Base-by-base conservation (phyloP, 2,797 vertebrate species). In the Brachyrhaphis roseni region DNA sequence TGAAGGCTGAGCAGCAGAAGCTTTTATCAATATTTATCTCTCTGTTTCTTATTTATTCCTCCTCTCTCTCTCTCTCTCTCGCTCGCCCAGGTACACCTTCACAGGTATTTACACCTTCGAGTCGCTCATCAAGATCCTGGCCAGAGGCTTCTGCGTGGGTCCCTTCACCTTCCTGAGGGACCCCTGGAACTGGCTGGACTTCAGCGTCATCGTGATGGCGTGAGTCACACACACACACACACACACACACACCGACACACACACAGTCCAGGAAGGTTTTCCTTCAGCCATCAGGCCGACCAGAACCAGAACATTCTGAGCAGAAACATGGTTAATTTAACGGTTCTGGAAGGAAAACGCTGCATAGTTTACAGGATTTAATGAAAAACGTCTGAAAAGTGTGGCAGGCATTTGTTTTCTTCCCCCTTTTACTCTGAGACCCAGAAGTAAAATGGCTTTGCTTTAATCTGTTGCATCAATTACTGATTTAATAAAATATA, bases 141-240 rank as follows among this genome's bases (percentile, higher is more conserved):
- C 98, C 0, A 95, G 98, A 89, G 98, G 98, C 73, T 99, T 99
- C 96, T 99, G 98, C 90, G 89, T 98, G 85, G 97, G 97, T 0
- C 96, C 96, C 0, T 99, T 99, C 94, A 99, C 98, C 86, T 99
- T 99, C 94, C 97, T 99, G 55, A 95, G 98, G 80, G 98, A 99
- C 90, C 98, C 98, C 0, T 99, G 98, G 98, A 99, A 99, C 95
- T 99, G 98, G 97, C 94, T 99, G 75, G 98, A 99, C 95, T 99
- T 99, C 96, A 98, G 97, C 11, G 98, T 99, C 90, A 99, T 99
- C 72, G 91, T 97, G 89, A 99, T 99, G 98, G 98, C 98, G 98
- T 99, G 96, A 99, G 98, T 98, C 84, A 45, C 2, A 66, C 62
- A 53, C 62, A 36, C n/a, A 47, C 46, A 47, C 45, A 15, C 15